phyloP scores from a whole-genome alignment of 2,113 vertebrate genomes.

The Hyaena hyaena region DNA sequence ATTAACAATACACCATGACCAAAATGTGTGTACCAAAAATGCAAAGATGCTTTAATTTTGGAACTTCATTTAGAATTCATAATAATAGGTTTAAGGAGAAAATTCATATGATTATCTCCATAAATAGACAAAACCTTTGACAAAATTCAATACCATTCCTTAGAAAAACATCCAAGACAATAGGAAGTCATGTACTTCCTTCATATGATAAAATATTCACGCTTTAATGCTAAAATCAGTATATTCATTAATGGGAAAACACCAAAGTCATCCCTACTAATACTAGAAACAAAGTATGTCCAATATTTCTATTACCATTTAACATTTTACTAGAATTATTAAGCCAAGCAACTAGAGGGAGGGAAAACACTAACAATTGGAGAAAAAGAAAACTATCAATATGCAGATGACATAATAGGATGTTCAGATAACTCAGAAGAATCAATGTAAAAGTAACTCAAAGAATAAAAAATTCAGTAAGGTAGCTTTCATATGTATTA shows the following conservation, averaged over 20 bases:
- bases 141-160: background rate
- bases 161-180: background rate
- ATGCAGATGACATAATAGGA: background rate
- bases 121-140: background rate
- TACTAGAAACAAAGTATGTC: background rate
- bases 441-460: background rate
- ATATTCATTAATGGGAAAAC: background rate
- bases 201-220: background rate
- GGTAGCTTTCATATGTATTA: background rate
- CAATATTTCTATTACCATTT: background rate
- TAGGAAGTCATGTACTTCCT: background rate
- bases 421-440: background rate
- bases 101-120: background rate
- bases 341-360: background rate
- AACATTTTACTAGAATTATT: background rate
- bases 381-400: background rate
- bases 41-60: background rate
- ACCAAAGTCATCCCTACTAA: background rate
- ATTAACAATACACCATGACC: background rate
- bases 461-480: background rate
- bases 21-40: background rate
- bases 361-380: background rate
- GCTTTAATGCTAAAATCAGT: background rate
- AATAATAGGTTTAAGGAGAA: background rate
- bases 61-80: background rate